Conservation (phyloP, 2,888 invertebrate species). For the Thelaira solivaga region DNA sequence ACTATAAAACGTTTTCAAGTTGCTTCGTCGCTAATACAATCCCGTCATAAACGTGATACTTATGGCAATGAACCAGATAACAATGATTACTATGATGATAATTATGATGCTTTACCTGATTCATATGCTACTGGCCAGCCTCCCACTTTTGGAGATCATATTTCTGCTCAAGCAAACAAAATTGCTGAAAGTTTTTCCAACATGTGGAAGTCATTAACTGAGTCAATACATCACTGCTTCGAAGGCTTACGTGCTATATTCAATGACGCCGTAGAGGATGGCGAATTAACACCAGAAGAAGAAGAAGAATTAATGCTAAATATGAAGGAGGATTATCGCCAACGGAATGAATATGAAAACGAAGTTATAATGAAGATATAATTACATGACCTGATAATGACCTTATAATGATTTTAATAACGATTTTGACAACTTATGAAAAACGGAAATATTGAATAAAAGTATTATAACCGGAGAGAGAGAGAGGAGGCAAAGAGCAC, state of each 20-base stretch:
- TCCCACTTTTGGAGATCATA: slow-evolving; percentile 57
- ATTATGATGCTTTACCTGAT: slow-evolving; percentile 67
- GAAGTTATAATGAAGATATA: slow-evolving; percentile 22
- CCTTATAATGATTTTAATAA: too few species aligned
- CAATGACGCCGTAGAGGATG: neutral
- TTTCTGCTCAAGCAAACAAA: slow-evolving; percentile 62
- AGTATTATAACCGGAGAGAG: too few species aligned
- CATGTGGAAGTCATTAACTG: slow-evolving; percentile 67
- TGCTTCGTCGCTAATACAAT: slow-evolving; percentile 39
- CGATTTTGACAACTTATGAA: too few species aligned
- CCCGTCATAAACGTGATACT: slow-evolving; percentile 51
- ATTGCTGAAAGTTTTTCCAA: slow-evolving; percentile 65
- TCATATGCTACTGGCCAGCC: slow-evolving; percentile 50
- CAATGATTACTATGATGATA: slow-evolving; percentile 67
- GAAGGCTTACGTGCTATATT: slow-evolving; percentile 37
- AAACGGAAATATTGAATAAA: too few species aligned
- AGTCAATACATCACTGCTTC: slow-evolving; percentile 63
- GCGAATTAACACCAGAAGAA: slow-evolving; percentile 25
- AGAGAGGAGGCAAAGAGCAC: too few species aligned
- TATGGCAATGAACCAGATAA: slow-evolving; percentile 25
- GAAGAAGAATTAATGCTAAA: slow-evolving; percentile 25
- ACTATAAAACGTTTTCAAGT: slow-evolving; percentile 22
- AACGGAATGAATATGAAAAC: slow-evolving; percentile 23
- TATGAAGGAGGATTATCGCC: slow-evolving; percentile 21
- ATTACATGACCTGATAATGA: too few species aligned